phyloP scores from a whole-genome alignment of 2,797 vertebrate genomes.

The Microcaecilia unicolor region DNA sequence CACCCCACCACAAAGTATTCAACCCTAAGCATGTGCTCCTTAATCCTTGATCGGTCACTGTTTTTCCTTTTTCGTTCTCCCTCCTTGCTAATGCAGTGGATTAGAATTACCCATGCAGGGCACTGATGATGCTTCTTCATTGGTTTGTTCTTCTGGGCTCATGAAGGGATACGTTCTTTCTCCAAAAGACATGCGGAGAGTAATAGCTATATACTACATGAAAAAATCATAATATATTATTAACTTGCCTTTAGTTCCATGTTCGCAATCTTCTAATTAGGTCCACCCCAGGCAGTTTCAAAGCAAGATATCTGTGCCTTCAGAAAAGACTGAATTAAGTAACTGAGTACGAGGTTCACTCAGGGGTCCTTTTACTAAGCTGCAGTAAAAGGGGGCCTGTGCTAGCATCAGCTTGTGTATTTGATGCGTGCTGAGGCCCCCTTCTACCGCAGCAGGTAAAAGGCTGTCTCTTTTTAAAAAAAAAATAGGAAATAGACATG shows the following conservation, averaged over 20 bases:
- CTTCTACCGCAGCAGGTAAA: no score
- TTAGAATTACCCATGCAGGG: slow-evolving; percentile 35
- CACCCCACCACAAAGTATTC: no score
- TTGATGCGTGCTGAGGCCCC: no score
- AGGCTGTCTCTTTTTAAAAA: no score
- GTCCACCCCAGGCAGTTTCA: slow-evolving; percentile 26
- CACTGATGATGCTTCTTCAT: slow-evolving; percentile 25
- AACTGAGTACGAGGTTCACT: no score
- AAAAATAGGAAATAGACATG: no score
- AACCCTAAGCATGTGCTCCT: no score
- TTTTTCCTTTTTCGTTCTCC: slow-evolving; percentile 3
- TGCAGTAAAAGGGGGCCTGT: no score
- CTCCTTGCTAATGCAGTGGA: slow-evolving; percentile 25
- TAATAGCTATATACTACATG: slow-evolving; percentile 22
- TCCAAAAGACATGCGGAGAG: slow-evolving; percentile 25
- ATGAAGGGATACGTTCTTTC: slow-evolving; percentile 19
- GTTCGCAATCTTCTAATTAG: slow-evolving; percentile 37
- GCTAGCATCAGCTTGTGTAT: no score
- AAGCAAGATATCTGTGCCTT: slow-evolving; percentile 10
- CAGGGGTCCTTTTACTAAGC: no score
- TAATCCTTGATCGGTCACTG: slow-evolving; percentile 28
- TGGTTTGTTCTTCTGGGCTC: slow-evolving; percentile 19
- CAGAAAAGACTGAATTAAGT: slow-evolving; percentile 36
- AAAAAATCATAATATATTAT: not conserved
- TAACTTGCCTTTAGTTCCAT: slow-evolving; percentile 19